These are phyloP conservation scores for Argyrosomus japonicus DNA, from an alignment of 2,113 vertebrate species.

Conservation along the genomic window DNA sequence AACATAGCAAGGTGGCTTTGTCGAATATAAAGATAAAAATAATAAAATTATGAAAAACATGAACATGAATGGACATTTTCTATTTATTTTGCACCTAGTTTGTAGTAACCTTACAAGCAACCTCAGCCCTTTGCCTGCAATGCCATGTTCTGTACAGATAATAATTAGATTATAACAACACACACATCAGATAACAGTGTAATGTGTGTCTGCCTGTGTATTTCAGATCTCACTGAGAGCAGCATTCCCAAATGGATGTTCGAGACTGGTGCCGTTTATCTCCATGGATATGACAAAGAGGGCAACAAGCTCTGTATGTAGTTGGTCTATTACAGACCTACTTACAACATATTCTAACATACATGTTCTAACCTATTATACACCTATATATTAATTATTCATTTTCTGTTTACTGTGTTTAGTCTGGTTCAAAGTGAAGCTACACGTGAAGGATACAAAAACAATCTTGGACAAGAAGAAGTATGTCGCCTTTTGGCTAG, in stretches of 20 bases:
- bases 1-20: neutral
- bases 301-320: conserved; percentile 96
- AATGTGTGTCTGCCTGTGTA: conserved; percentile 13
- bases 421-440: conserved; percentile 98
- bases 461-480: conserved; percentile 92
- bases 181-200: neutral
- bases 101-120: neutral
- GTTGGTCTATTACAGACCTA: conserved; percentile 4
- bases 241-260: conserved; percentile 92
- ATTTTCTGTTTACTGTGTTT: conserved; percentile 20
- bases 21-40: neutral
- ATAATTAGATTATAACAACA: neutral
- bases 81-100: neutral
- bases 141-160: neutral
- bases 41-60: neutral
- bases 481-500: conserved; percentile 96
- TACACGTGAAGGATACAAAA: conserved; percentile 92
- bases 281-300: conserved; percentile 98
- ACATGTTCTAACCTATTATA: no score
- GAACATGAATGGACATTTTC: neutral
- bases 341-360: neutral
- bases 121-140: neutral
- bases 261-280: conserved; percentile 91
- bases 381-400: no score
- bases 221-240: conserved; percentile 92